phyloP scores from a whole-genome alignment of 1,140 invertebrate genomes.

The Drosophila asahinai region DNA sequence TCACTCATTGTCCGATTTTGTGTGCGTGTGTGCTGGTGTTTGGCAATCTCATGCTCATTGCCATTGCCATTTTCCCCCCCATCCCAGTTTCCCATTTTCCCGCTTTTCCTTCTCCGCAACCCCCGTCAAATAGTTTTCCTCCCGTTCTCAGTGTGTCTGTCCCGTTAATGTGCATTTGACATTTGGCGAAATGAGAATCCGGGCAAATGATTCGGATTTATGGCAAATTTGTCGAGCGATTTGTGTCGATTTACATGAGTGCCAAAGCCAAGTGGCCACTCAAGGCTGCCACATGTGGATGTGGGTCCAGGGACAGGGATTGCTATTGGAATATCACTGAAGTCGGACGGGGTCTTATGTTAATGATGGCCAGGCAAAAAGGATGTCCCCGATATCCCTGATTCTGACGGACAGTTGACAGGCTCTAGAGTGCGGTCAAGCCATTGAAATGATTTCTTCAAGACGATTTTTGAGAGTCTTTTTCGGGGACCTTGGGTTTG shows the following conservation, averaged over 20 bases:
- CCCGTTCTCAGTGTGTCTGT: constrained; percentile 39
- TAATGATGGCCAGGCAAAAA: constrained; percentile 23
- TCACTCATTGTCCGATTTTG: constrained; percentile 38
- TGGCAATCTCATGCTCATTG: constrained; percentile 54
- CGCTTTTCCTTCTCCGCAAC: constrained; percentile 32
- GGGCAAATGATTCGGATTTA: constrained; percentile 81
- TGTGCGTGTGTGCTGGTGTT: constrained; percentile 33
- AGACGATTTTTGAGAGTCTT: not conserved
- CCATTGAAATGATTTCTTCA: not conserved
- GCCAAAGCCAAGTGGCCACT: constrained; percentile 81
- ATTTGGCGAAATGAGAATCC: constrained; percentile 79
- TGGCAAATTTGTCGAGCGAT: constrained; percentile 80
- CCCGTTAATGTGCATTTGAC: constrained; percentile 80
- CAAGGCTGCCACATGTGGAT: constrained; percentile 43
- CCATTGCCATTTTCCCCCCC: constrained; percentile 14
- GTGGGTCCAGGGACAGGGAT: not conserved
- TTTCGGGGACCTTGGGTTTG: not conserved
- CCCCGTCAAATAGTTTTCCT: constrained; percentile 65
- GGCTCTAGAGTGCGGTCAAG: constrained; percentile 4
- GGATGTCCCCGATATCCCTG: no score
- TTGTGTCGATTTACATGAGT: constrained; percentile 80
- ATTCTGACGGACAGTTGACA: constrained; percentile 16
- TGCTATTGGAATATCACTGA: not conserved
- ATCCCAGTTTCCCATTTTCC: not conserved
- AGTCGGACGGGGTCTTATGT: constrained; percentile 16